Evolutionary conservation across 2,888 invertebrate genomes (phyloP).

Genomic region (Torymus tubicola): DNA sequence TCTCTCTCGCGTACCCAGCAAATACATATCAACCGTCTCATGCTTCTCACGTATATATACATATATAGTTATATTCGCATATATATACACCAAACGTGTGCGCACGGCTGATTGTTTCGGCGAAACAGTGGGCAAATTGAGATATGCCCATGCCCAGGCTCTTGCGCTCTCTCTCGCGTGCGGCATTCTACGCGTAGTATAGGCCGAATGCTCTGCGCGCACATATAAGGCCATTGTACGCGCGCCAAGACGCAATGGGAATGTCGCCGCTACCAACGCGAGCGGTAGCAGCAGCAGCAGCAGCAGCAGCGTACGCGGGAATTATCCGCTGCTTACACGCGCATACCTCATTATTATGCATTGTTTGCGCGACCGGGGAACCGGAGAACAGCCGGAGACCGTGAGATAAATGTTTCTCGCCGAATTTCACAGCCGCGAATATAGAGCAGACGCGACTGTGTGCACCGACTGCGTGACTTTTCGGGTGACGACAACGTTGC

Average conservation of each 20-base stretch:
- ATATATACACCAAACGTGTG: not conserved
- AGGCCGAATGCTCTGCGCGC: conserved; percentile 16
- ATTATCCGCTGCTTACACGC: conserved; percentile 11
- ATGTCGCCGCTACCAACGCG: not conserved
- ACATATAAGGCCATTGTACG: conserved; percentile 27
- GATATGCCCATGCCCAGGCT: conserved; percentile 31
- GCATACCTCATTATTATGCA: conserved; percentile 48
- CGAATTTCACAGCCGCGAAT: not conserved
- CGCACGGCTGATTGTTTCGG: conserved; percentile 27
- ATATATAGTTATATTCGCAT: too few relatives aligned
- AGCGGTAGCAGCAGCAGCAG: not conserved
- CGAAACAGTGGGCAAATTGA: conserved; percentile 48
- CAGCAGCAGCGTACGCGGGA: conserved; percentile 18
- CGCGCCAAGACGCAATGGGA: conserved; percentile 22
- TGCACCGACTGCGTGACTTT: too few relatives aligned
- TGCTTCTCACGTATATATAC: too few relatives aligned
- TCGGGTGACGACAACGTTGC: too few relatives aligned
- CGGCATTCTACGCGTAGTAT: too few relatives aligned
- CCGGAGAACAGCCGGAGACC: not conserved
- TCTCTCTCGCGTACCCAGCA: too few relatives aligned
- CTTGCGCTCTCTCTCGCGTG: not conserved
- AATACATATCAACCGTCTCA: too few relatives aligned
- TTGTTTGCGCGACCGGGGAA: conserved; percentile 4
- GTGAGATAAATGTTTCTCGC: conserved; percentile 2
- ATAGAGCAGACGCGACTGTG: too few relatives aligned